Percentiles rank a stretch among this genome's conserved stretches.
Conservation (phyloP, 2,113 vertebrate genomes). For the Thryonomys swinderianus region DNA sequence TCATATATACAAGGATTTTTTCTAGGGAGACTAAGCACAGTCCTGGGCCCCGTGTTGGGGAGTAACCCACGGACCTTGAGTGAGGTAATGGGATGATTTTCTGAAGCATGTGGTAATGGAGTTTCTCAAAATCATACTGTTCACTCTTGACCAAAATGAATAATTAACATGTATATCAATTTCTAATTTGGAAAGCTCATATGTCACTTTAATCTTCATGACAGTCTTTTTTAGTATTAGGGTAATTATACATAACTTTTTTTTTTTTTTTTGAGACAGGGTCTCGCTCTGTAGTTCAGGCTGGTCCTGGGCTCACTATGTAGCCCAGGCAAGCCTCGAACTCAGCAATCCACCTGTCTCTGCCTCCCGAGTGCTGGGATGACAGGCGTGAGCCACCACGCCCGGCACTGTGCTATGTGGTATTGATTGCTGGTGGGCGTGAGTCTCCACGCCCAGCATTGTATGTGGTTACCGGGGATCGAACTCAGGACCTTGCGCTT, state of each 20-base stretch:
- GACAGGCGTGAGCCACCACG: no score
- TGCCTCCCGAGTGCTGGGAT: no score
- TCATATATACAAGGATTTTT: not conserved
- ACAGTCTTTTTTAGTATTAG: constrained; percentile 1
- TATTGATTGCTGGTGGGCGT: no score
- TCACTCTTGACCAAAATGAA: not conserved
- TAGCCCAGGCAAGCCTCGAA: no score
- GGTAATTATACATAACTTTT: not conserved
- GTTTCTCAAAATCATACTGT: not conserved
- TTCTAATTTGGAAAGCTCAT: not conserved
- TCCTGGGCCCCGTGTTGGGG: not conserved
- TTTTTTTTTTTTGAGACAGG: no score
- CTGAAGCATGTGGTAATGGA: not conserved
- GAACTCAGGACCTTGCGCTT: no score
- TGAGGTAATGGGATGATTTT: not conserved
- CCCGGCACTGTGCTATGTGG: no score
- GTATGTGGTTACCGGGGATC: no score
- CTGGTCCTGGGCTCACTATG: no score
- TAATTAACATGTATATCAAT: not conserved
- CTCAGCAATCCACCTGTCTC: no score
- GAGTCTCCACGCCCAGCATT: no score
- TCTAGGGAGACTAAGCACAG: not conserved
- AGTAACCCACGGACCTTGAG: not conserved
- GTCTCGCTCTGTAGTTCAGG: no score
- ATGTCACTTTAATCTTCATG: constrained; percentile 39